phyloP scores from a whole-genome alignment of 2,113 vertebrate species.

The Myrmecophaga tridactyla region DNA sequence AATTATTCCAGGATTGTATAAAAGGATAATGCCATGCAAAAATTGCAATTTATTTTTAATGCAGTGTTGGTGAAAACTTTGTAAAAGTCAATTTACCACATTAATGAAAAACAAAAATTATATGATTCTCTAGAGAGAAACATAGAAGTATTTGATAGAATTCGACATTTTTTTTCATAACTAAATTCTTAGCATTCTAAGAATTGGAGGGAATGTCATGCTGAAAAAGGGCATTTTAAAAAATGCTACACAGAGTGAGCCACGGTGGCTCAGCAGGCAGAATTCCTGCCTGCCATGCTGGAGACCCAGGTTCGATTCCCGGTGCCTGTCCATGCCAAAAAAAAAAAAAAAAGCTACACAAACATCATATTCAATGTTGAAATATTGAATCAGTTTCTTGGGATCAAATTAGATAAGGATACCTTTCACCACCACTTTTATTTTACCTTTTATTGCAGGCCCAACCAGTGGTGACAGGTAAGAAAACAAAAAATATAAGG shows the following conservation, averaged over 20 bases:
- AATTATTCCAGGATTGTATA: not conserved
- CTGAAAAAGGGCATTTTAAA: not conserved
- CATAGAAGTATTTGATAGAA: not conserved
- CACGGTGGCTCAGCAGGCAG: too few species aligned
- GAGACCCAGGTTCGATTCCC: too few species aligned
- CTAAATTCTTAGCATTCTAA: not conserved
- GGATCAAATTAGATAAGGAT: not conserved
- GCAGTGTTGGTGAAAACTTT: not conserved
- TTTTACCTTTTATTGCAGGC: not conserved
- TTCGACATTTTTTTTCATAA: not conserved
- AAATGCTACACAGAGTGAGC: too few species aligned
- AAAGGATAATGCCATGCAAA: not conserved
- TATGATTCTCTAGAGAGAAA: not conserved
- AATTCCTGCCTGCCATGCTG: too few species aligned
- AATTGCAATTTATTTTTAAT: not conserved
- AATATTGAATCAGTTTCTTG: not conserved
- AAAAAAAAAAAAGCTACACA: not conserved
- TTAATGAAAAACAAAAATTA: not conserved
- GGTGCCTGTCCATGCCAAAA: too few species aligned
- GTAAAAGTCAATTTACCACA: not conserved
- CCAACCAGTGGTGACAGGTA: not conserved
- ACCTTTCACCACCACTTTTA: not conserved
- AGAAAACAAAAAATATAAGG: not conserved
- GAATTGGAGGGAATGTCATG: not conserved
- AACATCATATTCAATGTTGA: not conserved